Evolutionary conservation across 2,888 invertebrate species (phyloP).

Genomic region (Nematopogon swammerdamellus): DNA sequence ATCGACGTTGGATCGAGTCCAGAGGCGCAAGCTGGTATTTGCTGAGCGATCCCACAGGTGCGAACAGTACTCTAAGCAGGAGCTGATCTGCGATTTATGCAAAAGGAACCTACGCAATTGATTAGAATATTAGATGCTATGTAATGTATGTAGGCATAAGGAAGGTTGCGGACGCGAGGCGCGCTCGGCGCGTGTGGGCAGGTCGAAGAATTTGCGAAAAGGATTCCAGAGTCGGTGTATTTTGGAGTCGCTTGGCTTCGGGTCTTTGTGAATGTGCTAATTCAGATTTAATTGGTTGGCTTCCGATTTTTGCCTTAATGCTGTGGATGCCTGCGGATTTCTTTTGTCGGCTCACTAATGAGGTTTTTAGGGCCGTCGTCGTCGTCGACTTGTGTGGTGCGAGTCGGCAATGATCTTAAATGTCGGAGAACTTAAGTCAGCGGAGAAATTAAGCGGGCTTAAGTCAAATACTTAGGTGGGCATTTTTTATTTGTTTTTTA

Average conservation of each 20-base stretch:
- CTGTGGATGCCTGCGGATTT: not conserved
- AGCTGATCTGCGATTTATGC: too few relatives aligned
- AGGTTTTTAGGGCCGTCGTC: not conserved
- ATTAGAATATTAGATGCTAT: not conserved
- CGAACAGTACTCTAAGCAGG: too few relatives aligned
- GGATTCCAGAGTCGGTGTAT: not conserved
- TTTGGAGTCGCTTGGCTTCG: not conserved
- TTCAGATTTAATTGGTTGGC: not conserved
- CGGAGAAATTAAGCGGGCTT: too few relatives aligned
- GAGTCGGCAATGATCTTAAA: too few relatives aligned
- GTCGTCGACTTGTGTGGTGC: too few relatives aligned
- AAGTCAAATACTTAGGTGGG: too few relatives aligned
- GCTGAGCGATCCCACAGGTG: too few relatives aligned
- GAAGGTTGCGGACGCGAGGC: not conserved
- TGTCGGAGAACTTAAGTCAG: slow-evolving; percentile 26
- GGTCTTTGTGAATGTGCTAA: not conserved
- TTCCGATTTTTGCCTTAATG: not conserved
- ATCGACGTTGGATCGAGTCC: too few relatives aligned
- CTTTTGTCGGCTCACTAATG: not conserved
- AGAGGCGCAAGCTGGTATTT: too few relatives aligned
- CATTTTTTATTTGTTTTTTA: slow-evolving; percentile 1
- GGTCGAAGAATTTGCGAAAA: not conserved
- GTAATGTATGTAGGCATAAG: not conserved
- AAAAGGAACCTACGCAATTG: not conserved
- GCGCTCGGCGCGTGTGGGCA: not conserved